Evolutionary conservation across 1,140 invertebrate species (phyloP).

Genomic region (Sipha flava): DNA sequence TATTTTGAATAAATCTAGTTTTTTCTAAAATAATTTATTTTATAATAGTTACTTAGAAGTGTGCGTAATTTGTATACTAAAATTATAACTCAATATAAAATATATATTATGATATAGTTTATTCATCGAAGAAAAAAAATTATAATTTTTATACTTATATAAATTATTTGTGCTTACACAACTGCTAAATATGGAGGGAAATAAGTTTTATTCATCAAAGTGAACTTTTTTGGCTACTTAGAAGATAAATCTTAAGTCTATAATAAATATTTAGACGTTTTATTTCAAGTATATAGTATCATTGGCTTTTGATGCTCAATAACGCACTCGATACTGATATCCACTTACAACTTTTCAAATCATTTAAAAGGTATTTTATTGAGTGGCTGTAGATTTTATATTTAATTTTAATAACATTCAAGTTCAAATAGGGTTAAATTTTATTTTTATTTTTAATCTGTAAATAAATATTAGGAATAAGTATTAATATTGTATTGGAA

Average conservation of each 20-base stretch:
- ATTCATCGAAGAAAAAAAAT: too few species aligned
- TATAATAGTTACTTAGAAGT: too few species aligned
- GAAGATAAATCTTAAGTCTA: not conserved
- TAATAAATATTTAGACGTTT: constrained; percentile 21
- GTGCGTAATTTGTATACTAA: too few species aligned
- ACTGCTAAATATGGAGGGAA: not conserved
- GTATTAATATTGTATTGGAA: too few species aligned
- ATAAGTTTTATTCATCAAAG: not conserved
- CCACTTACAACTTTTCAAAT: constrained; percentile 17
- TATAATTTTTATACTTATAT: too few species aligned
- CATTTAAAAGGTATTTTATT: not conserved
- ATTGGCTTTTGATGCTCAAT: not conserved
- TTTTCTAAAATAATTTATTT: too few species aligned
- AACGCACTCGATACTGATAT: not conserved
- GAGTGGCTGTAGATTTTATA: not conserved
- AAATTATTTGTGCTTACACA: not conserved
- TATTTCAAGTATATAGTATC: not conserved
- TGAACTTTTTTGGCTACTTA: not conserved
- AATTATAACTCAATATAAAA: too few species aligned
- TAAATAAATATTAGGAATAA: too few species aligned
- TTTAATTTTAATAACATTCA: not conserved
- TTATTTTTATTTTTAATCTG: too few species aligned
- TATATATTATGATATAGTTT: too few species aligned
- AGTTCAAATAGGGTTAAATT: not conserved
- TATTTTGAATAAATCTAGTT: too few species aligned